Evolutionary conservation across 2,113 vertebrate species (phyloP).

Genomic region (Pipa parva): DNA sequence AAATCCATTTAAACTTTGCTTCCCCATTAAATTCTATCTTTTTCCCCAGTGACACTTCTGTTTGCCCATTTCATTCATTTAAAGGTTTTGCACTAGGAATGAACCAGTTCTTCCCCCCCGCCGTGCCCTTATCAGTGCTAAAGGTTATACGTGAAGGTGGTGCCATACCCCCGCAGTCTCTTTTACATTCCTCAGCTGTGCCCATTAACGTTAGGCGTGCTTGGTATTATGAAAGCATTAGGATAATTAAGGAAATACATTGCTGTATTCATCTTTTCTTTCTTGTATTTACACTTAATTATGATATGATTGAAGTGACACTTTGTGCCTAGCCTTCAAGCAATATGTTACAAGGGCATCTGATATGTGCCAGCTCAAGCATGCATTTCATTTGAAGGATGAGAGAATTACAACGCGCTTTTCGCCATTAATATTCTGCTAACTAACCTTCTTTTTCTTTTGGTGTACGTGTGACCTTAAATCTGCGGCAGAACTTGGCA

Average conservation of each 20-base stretch:
- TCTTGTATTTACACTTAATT: conserved; percentile 33
- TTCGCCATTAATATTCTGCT: not conserved
- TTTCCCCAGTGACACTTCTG: too few relatives aligned
- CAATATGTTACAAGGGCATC: conserved; percentile 24
- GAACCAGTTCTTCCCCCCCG: too few relatives aligned
- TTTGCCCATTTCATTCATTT: too few relatives aligned
- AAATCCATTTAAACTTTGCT: too few relatives aligned
- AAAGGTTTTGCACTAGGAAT: too few relatives aligned
- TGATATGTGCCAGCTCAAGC: conserved; percentile 4
- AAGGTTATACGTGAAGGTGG: not conserved
- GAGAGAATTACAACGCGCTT: not conserved
- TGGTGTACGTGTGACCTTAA: not conserved
- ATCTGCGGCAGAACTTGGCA: not conserved
- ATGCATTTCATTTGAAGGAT: not conserved
- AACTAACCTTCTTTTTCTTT: not conserved
- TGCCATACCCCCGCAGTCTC: not conserved
- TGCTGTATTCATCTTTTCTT: not conserved
- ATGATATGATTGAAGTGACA: conserved; percentile 15
- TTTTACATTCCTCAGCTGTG: not conserved
- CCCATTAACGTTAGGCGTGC: conserved; percentile 5
- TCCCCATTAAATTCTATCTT: too few relatives aligned
- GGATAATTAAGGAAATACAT: conserved; percentile 19
- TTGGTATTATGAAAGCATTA: conserved; percentile 18
- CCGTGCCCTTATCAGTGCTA: not conserved
- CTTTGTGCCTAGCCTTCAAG: conserved; percentile 14